Percentiles rank a stretch among this genome's conserved stretches.
Evolutionary conservation across 2,797 vertebrate genomes (phyloP).

Genomic region (Protonibea diacanthus): DNA sequence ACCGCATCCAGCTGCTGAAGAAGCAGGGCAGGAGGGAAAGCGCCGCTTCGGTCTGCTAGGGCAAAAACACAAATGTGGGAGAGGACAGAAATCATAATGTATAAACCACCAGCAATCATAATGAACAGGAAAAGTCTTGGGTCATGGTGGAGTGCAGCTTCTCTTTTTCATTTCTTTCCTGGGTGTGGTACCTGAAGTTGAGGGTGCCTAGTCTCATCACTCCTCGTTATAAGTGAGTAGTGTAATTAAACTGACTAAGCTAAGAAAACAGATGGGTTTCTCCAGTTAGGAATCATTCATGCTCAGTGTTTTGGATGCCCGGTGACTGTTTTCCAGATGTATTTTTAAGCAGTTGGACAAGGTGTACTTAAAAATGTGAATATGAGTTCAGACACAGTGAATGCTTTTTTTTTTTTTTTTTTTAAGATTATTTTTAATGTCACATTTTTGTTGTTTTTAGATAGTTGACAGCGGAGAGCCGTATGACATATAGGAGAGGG

Average conservation of each 20-base stretch:
- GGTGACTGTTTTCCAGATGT: slow-evolving; percentile 29
- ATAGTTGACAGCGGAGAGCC: slow-evolving; percentile 13
- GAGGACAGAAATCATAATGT: slow-evolving; percentile 50
- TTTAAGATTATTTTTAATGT: slow-evolving; percentile 28
- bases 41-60: slow-evolving; percentile 74
- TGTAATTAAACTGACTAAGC: slow-evolving; percentile 66
- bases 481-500: neutral
- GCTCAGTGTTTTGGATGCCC: slow-evolving; percentile 34
- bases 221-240: slow-evolving; percentile 51
- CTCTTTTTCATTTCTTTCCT: slow-evolving; percentile 15
- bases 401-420: slow-evolving; percentile 33
- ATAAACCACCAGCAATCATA: slow-evolving; percentile 73
- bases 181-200: slow-evolving; percentile 36
- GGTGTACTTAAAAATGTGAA: slow-evolving; percentile 48
- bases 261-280: slow-evolving; percentile 41
- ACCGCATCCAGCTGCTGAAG: slow-evolving; percentile 89
- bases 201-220: slow-evolving; percentile 29
- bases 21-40: slow-evolving; percentile 85
- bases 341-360: slow-evolving; percentile 54
- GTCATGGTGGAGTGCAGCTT: slow-evolving; percentile 37
- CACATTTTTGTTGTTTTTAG: slow-evolving; percentile 40
- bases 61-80: neutral
- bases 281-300: slow-evolving; percentile 34
- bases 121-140: slow-evolving; percentile 38
- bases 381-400: slow-evolving; percentile 53